Conservation (phyloP, 2,888 invertebrate species). For the Euspilapteryx auroguttella region DNA sequence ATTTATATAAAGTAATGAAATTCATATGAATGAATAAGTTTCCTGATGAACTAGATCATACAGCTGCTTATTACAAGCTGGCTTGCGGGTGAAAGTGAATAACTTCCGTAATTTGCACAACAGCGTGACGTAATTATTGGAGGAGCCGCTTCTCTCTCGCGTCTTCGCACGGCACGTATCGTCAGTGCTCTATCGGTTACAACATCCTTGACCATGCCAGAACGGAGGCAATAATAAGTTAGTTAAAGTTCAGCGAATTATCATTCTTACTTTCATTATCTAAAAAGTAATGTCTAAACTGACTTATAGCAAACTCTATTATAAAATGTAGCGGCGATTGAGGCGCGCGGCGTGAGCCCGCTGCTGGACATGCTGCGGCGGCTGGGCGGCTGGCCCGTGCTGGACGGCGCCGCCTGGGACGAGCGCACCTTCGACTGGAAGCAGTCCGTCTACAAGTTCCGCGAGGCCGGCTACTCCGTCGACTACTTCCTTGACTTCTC, state of each 20-base stretch:
- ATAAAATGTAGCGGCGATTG: slow-evolving; percentile 79
- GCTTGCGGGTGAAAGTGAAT: slow-evolving; percentile 11
- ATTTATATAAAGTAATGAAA: too few species aligned
- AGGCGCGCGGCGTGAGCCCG: slow-evolving; percentile 74
- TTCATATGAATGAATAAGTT: too few species aligned
- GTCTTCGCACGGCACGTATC: not conserved
- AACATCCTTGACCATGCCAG: too few species aligned
- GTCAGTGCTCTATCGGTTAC: too few species aligned
- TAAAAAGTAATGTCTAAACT: too few species aligned
- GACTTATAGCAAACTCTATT: too few species aligned
- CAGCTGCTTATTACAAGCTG: too few species aligned
- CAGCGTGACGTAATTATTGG: slow-evolving; percentile 19
- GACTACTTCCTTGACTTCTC: slow-evolving; percentile 91
- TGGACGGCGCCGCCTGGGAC: slow-evolving; percentile 77
- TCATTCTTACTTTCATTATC: too few species aligned
- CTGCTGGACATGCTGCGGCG: slow-evolving; percentile 69
- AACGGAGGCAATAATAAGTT: too few species aligned
- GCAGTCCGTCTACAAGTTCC: slow-evolving; percentile 79
- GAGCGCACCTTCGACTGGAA: slow-evolving; percentile 77
- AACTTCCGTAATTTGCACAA: slow-evolving; percentile 34
- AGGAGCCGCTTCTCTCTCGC: slow-evolving; percentile 2
- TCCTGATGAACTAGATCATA: too few species aligned
- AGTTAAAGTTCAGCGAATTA: too few species aligned
- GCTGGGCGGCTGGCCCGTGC: slow-evolving; percentile 95
- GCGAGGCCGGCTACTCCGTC: slow-evolving; percentile 79